Conservation (phyloP, 2,797 vertebrate genomes). For the Liparis tanakae region DNA sequence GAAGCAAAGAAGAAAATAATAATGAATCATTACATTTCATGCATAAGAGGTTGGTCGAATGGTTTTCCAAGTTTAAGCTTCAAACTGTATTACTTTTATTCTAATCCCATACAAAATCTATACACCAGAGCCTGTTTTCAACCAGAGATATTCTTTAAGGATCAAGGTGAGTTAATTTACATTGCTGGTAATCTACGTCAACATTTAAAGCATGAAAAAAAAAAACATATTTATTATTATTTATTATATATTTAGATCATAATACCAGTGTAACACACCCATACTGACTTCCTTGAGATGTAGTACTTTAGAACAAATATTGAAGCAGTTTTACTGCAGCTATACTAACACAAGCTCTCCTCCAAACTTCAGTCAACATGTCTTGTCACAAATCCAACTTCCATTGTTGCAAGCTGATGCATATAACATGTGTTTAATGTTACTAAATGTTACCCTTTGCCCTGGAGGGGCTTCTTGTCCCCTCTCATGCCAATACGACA, state of each 20-base stretch:
- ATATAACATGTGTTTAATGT: background rate
- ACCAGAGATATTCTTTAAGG: background rate
- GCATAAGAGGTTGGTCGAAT: background rate
- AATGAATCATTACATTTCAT: background rate
- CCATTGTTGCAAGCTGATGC: background rate
- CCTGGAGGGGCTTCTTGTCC: background rate
- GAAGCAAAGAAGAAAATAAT: background rate
- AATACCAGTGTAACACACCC: too few species aligned
- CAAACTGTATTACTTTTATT: background rate
- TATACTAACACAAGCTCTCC: background rate
- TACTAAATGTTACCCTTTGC: background rate
- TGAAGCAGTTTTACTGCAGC: background rate
- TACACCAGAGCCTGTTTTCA: background rate
- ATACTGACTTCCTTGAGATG: background rate
- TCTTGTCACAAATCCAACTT: background rate
- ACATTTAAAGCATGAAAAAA: background rate
- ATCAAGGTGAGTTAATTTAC: background rate
- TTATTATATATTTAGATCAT: too few species aligned
- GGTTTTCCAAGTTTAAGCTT: background rate
- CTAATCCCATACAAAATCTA: background rate
- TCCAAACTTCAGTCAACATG: background rate
- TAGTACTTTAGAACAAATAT: background rate
- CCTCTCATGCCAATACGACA: too few species aligned
- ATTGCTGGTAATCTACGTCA: background rate
- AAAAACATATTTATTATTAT: background rate